Evolutionary conservation across 2,113 vertebrate genomes (phyloP), one percentile per base, ranked within the genome.

Genomic region (Zapornia atra): DNA sequence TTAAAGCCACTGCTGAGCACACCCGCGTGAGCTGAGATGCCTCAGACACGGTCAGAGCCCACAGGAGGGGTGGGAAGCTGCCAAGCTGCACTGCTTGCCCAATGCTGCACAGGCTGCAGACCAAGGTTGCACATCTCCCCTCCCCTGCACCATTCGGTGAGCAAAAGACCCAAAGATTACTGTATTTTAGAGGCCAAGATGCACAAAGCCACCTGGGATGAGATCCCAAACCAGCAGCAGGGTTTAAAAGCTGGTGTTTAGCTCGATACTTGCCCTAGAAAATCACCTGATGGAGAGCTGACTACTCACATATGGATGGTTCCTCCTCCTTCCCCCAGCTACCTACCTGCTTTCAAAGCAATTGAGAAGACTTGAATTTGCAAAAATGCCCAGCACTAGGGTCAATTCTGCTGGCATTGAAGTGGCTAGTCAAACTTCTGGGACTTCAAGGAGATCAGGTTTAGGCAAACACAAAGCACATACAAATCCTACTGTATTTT

Each of bases 391-490:
- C 80, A 90, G 81, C 81, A 57, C 81, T 60, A 71, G 83, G 96
- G 83, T 94, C 95, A 92, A 3, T 54, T 40, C 86, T 72, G 65
- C 57, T 69, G 83, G 48, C 66, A 85, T 12, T 72, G 53, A 86
- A 88, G 63, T 54, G 61, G 87, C 16, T 16, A 94, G 90, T 86
- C 61, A 76, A 86, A 83, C 72, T 93, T 90, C 86, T 86, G 89
- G 86, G 92, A 95, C 88, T 96, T 95, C 96, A 96, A 86, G 91
- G 92, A 95, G 96, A 96, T 96, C 94, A 96, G 94, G 93, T 95
- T 97, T 94, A 93, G 94, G 95, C 93, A 94, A 96, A 96, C 87
- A 96, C 93, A 96, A 95, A 96, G 94, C 88, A 69, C 92, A 86
- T 91, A 95, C 95, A 96, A 96, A 97, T 97, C 66, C 94, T 72